Evolutionary conservation across 2,888 invertebrate genomes (phyloP).

Genomic region (Cacoxenus indagator): DNA sequence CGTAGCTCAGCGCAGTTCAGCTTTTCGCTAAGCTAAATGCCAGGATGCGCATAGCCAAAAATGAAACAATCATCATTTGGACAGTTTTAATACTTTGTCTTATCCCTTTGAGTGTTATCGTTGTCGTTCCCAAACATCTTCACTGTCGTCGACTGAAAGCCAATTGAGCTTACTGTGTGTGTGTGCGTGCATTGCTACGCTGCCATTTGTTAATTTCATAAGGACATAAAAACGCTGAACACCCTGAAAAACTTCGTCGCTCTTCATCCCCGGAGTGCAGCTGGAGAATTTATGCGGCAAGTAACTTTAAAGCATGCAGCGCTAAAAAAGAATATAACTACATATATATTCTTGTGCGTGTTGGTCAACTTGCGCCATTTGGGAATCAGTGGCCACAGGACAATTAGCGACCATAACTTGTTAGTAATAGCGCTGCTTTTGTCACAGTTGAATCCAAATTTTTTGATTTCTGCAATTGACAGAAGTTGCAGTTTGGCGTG

Average conservation of each 20-base stretch:
- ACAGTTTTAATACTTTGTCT: conserved; percentile 67
- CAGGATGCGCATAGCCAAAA: conserved; percentile 56
- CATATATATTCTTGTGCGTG: too few relatives aligned
- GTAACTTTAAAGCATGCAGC: not conserved
- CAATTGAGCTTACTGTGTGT: not conserved
- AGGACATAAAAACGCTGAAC: conserved; percentile 51
- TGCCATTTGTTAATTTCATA: conserved; percentile 55
- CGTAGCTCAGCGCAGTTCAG: conserved; percentile 25
- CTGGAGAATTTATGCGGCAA: not conserved
- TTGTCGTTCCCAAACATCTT: conserved; percentile 26
- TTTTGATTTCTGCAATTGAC: too few relatives aligned
- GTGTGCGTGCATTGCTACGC: not conserved
- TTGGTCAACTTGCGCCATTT: too few relatives aligned
- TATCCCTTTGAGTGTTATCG: conserved; percentile 47
- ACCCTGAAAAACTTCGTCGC: not conserved
- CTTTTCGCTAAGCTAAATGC: conserved; percentile 24
- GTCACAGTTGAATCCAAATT: too few relatives aligned
- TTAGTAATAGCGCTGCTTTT: too few relatives aligned
- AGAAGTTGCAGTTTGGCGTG: too few relatives aligned
- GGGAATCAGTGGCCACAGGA: too few relatives aligned
- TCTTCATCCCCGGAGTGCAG: not conserved
- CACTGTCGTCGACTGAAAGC: conserved; percentile 7
- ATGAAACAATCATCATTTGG: conserved; percentile 67
- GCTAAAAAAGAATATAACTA: too few relatives aligned
- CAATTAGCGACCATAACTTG: too few relatives aligned